Evolutionary conservation across 2,888 invertebrate genomes (phyloP), one percentile per base, ranked within the genome.

Genomic region (Polydrusus pterygomalis): DNA sequence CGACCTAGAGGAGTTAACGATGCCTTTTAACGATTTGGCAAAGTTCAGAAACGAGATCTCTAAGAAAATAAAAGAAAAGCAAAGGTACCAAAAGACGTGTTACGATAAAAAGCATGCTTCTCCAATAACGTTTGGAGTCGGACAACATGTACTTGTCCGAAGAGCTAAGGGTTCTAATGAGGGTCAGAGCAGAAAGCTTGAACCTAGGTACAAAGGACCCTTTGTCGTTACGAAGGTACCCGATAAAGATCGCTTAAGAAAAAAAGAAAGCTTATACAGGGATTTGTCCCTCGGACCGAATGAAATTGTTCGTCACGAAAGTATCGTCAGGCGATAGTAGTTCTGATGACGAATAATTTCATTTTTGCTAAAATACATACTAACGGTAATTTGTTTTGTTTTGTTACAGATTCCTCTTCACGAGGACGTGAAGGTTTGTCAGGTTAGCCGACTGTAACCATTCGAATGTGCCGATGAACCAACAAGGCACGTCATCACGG

Each of bases 181-280:
- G 15, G 79, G 79, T 10, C 51, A 77, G 38, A 80, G 81, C 47
- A 81, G 77, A 30, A 81, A 81, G 60, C 78, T 80, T 8, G 77
- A 30, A 17, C 77, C 79, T 13, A 47, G 62, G 18, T 80, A 79
- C 43, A 65, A 79, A 18, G 80, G 81, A 30, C 80, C 80, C 18
- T 79, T 76, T 70, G 15, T 77, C 0, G 56, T 77, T 51, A 77
- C 78, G 64, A 78, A 79, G 68, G 76, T 78, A 20, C 65, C 80
- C 6, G 77, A 80, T 68, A 69, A 81, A 13, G 80, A 78, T 63
- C 40, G 40, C 17, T 70, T 75, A n/a, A 43, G 78, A 40, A n/a
- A n/a, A n/a, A n/a, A n/a, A n/a, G n/a, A 78, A 20, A 17, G 62
- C 77, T 34, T 76, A 79, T 76, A 78, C 65, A 58, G 75, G 78